phyloP scores from a whole-genome alignment of 1,140 invertebrate species.

The Neelides sp. region DNA sequence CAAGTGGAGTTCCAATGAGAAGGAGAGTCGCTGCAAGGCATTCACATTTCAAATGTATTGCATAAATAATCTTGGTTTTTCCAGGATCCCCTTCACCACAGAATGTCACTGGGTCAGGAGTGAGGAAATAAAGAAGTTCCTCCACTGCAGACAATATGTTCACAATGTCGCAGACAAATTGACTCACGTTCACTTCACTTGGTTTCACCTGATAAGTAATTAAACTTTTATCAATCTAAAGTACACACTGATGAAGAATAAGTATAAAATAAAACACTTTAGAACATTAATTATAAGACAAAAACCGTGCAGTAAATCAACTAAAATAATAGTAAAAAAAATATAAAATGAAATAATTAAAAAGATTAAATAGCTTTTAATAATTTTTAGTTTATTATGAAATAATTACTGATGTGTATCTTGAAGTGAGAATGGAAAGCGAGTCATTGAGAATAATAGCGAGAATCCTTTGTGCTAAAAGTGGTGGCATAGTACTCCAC shows the following conservation, averaged over 20 bases:
- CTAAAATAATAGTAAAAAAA: too few relatives aligned
- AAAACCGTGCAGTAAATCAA: too few relatives aligned
- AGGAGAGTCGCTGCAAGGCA: slow-evolving; percentile 56
- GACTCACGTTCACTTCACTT: slow-evolving; percentile 11
- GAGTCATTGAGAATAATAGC: slow-evolving; percentile 29
- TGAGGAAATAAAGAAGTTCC: slow-evolving; percentile 26
- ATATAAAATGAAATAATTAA: slow-evolving; percentile 3
- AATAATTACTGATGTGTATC: neutral
- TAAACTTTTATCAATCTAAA: too few relatives aligned
- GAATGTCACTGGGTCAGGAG: slow-evolving; percentile 12
- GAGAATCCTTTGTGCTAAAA: slow-evolving; percentile 25
- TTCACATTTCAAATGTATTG: slow-evolving; percentile 61
- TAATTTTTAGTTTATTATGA: neutral
- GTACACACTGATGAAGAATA: too few relatives aligned
- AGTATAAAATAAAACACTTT: too few relatives aligned
- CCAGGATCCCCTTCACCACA: slow-evolving; percentile 23
- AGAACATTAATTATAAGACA: too few relatives aligned
- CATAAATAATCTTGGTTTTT: slow-evolving; percentile 19
- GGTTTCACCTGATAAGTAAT: slow-evolving; percentile 22
- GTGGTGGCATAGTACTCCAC: slow-evolving; percentile 30
- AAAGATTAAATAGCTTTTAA: neutral
- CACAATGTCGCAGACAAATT: slow-evolving; percentile 25
- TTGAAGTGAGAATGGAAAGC: slow-evolving; percentile 17
- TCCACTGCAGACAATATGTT: slow-evolving; percentile 27
- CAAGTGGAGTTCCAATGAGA: slow-evolving; percentile 53